phyloP scores from a whole-genome alignment of 2,888 invertebrate species.

The Marasmarcha lunaedactyla region DNA sequence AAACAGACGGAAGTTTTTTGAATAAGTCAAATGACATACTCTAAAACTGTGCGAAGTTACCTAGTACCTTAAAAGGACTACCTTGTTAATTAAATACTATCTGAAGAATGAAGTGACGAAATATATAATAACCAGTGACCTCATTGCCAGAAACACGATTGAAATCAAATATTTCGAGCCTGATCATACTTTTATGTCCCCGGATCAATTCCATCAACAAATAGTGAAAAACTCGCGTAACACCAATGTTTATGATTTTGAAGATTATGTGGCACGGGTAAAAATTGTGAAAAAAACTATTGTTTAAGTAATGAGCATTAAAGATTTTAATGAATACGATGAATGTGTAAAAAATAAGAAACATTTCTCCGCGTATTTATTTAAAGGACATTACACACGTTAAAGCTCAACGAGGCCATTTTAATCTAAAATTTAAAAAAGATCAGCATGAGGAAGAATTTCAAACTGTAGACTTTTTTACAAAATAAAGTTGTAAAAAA shows the following conservation, averaged over 20 bases:
- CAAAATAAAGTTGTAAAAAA: too few relatives aligned
- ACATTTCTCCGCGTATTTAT: slow-evolving; percentile 2
- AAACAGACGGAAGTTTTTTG: too few relatives aligned
- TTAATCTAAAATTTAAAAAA: too few relatives aligned
- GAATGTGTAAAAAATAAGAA: slow-evolving; percentile 1
- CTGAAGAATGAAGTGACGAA: too few relatives aligned
- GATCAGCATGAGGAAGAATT: too few relatives aligned
- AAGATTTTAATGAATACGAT: slow-evolving; percentile 2
- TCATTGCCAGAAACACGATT: slow-evolving; percentile 17
- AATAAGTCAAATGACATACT: too few relatives aligned
- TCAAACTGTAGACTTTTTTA: too few relatives aligned
- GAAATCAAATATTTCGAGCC: slow-evolving; percentile 19
- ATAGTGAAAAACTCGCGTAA: slow-evolving; percentile 21
- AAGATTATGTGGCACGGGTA: background rate
- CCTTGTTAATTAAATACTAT: too few relatives aligned
- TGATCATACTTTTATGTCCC: slow-evolving; percentile 25
- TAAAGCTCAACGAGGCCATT: too few relatives aligned
- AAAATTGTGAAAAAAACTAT: background rate
- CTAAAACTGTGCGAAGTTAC: too few relatives aligned
- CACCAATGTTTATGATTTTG: slow-evolving; percentile 12
- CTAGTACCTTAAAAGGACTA: too few relatives aligned
- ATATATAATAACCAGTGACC: slow-evolving; percentile 12
- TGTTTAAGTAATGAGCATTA: background rate
- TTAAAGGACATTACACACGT: slow-evolving; percentile 6
- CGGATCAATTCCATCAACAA: slow-evolving; percentile 26